phyloP scores from a whole-genome alignment of 2,888 invertebrate genomes.

The Sarcophaga caerulescens region DNA sequence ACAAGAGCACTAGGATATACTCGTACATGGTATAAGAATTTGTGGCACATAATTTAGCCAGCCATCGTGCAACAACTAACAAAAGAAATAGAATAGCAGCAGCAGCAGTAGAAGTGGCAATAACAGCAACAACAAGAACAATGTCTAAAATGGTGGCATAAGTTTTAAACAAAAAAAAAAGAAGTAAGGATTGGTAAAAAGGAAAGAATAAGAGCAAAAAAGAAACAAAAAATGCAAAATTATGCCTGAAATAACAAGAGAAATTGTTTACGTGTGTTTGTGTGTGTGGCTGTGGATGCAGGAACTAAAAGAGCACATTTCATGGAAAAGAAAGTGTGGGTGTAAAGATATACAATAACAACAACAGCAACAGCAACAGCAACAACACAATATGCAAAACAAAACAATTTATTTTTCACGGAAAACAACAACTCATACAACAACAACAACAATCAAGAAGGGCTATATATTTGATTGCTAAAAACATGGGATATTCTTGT shows the following conservation, averaged over 20 bases:
- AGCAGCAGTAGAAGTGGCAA: not conserved
- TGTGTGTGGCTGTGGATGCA: not conserved
- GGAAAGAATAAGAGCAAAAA: not conserved
- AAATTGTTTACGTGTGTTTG: not conserved
- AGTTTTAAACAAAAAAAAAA: not conserved
- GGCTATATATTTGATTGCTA: constrained; percentile 24
- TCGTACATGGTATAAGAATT: not conserved
- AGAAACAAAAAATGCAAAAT: not conserved
- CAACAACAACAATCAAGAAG: constrained; percentile 28
- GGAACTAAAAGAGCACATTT: not conserved
- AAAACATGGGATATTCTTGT: constrained; percentile 20
- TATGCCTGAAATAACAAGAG: constrained; percentile 31
- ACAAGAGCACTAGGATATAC: no score
- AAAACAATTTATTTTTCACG: constrained; percentile 7
- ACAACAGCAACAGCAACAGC: not conserved
- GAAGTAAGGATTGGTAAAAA: not conserved
- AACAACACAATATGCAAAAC: constrained; percentile 31
- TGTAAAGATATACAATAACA: not conserved
- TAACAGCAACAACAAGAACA: not conserved
- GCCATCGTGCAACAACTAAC: not conserved
- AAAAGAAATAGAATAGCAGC: not conserved
- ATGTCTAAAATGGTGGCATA: not conserved
- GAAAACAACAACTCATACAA: constrained; percentile 4
- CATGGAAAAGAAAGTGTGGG: not conserved
- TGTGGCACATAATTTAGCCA: constrained; percentile 45